These are phyloP conservation scores for Propithecus deckenii DNA, from an alignment of 2,797 vertebrate species.

Conservation along the genomic window DNA sequence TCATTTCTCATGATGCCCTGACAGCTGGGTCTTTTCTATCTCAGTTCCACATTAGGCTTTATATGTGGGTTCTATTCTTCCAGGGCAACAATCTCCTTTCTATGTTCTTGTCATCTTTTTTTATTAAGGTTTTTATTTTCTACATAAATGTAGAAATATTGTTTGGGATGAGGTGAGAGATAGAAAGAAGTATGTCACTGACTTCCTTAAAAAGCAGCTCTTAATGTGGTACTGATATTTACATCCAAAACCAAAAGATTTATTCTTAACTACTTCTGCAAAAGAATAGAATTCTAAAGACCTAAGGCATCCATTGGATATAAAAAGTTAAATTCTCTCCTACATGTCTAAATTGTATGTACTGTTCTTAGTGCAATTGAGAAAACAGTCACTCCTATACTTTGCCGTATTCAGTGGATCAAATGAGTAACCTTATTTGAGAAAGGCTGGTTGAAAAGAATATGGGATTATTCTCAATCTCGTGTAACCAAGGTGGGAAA, in stretches of 20 bases:
- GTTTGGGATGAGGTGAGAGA: not conserved
- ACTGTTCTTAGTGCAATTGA: not conserved
- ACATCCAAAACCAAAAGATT: not conserved
- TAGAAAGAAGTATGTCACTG: not conserved
- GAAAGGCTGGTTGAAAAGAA: not conserved
- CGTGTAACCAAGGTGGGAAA: not conserved
- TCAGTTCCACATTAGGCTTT: not conserved
- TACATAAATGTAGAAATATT: not conserved
- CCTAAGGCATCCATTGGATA: rapidly evolving
- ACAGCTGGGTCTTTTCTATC: not conserved
- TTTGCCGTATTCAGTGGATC: not conserved
- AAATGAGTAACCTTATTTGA: not conserved
- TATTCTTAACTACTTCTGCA: not conserved
- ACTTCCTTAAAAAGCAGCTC: not conserved
- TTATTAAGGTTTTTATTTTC: not conserved
- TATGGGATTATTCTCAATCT: not conserved
- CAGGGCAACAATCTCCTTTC: not conserved
- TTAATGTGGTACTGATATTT: not conserved
- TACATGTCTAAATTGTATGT: too few relatives aligned
- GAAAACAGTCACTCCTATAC: not conserved
- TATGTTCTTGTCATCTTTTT: not conserved
- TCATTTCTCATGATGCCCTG: not conserved
- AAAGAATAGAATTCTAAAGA: not conserved
- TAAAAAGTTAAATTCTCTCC: not conserved
- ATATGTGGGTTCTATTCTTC: not conserved